A percentile compares a stretch with the other conserved stretches of the same genome.
These are phyloP conservation scores for Dasypolia templi DNA, from an alignment of 2,888 invertebrate genomes.

Conservation along the genomic window DNA sequence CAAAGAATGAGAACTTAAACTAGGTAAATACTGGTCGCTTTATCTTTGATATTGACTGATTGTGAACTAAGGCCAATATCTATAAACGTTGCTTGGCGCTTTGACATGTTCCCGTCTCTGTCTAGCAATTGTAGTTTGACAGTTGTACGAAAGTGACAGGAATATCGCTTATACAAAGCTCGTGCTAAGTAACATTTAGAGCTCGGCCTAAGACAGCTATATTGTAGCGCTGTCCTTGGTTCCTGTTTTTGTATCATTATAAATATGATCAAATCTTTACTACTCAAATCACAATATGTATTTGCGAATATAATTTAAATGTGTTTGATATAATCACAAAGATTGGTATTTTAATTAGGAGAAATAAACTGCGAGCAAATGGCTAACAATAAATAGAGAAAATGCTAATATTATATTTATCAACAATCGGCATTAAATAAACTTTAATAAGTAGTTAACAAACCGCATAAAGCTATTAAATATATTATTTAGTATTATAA, in stretches of 20 bases:
- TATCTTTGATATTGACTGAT: conserved; percentile 49
- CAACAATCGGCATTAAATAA: conserved; percentile 54
- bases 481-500: conserved; percentile 48
- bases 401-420: conserved; percentile 43
- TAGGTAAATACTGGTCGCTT: conserved; percentile 66
- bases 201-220: conserved; percentile 5
- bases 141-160: neutral
- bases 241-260: conserved; percentile 50
- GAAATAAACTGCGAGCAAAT: conserved; percentile 31
- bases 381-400: conserved; percentile 33
- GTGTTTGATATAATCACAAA: conserved; percentile 15
- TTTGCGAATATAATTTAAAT: conserved; percentile 25
- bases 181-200: neutral
- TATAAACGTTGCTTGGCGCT: neutral
- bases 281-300: conserved; percentile 10
- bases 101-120: neutral
- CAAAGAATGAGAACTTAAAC: conserved; percentile 56
- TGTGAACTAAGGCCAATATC: conserved; percentile 6
- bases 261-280: conserved; percentile 40
- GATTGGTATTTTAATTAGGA: conserved; percentile 4
- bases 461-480: conserved; percentile 66
- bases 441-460: conserved; percentile 68
- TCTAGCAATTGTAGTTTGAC: neutral
- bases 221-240: conserved; percentile 19
- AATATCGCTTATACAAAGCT: neutral